phyloP scores from a whole-genome alignment of 2,113 vertebrate species.

The Tor tambroides region DNA sequence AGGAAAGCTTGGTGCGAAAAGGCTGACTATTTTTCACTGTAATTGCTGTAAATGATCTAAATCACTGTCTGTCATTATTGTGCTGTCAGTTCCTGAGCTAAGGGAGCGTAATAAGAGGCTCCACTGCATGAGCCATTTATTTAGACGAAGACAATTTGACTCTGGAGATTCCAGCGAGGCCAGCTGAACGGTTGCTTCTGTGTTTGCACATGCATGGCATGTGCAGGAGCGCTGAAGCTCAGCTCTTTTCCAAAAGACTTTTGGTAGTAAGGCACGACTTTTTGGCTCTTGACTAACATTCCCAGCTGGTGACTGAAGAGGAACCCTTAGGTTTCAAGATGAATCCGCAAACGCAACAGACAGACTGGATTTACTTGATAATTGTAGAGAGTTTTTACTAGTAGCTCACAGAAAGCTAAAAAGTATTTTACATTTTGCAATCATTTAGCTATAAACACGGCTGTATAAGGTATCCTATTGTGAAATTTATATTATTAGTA shows the following conservation, averaged over 20 bases:
- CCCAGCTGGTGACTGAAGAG: not conserved
- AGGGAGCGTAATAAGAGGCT: not conserved
- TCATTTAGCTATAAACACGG: not conserved
- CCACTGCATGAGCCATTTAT: not conserved
- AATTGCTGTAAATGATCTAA: slow-evolving; percentile 31
- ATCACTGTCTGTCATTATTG: slow-evolving; percentile 25
- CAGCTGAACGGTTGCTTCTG: not conserved
- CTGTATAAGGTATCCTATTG: not conserved
- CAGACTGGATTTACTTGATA: not conserved
- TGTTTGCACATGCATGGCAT: not conserved
- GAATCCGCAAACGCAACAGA: not conserved
- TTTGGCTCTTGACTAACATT: not conserved
- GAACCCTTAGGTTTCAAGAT: not conserved
- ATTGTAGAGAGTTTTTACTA: not conserved
- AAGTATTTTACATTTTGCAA: no score
- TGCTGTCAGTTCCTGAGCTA: not conserved
- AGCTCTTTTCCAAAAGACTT: not conserved
- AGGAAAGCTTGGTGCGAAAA: slow-evolving; percentile 27
- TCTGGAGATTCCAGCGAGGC: not conserved
- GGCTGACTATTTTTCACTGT: not conserved
- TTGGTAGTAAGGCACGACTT: not conserved
- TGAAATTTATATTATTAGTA: not conserved
- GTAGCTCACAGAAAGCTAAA: not conserved
- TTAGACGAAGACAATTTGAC: slow-evolving; percentile 6
- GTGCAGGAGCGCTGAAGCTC: not conserved